phyloP scores from a whole-genome alignment of 2,797 vertebrate genomes.

The Eleutherodactylus coqui region DNA sequence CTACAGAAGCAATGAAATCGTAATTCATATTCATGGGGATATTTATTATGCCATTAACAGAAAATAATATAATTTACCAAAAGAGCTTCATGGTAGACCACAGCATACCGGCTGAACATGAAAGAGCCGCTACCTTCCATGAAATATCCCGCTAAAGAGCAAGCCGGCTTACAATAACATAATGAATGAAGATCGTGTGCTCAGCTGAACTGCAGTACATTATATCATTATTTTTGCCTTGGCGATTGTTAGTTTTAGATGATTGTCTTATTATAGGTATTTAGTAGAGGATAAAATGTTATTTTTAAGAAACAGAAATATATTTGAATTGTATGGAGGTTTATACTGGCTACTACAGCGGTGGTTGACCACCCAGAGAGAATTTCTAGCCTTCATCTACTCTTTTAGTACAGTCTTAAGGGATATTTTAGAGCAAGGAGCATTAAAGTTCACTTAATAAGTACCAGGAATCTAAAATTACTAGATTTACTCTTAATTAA shows the following conservation, averaged over 20 bases:
- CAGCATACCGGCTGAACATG: not conserved
- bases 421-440: not conserved
- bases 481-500: not conserved
- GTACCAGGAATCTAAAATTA: not conserved
- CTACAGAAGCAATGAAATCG: constrained; percentile 27
- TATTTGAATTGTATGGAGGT: not conserved
- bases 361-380: constrained; percentile 1
- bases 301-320: constrained; percentile 18
- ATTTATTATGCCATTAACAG: constrained; percentile 22
- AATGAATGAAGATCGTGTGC: not conserved
- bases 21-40: constrained; percentile 11
- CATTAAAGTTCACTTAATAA: not conserved
- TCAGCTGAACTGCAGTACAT: not conserved
- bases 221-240: constrained; percentile 8
- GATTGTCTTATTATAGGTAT: constrained; percentile 7
- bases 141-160: not conserved
- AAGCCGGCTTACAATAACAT: constrained; percentile 1
- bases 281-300: constrained; percentile 13
- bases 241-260: constrained; percentile 5
- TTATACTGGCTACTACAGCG: constrained; percentile 3
- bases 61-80: constrained; percentile 22
- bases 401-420: not conserved
- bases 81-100: constrained; percentile 2
- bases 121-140: not conserved
- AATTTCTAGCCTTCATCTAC: not conserved